A percentile compares a stretch with the other conserved stretches of the same genome.
Evolutionary conservation across 2,888 invertebrate genomes (phyloP).

Genomic region (Aphidoletes aphidimyza): DNA sequence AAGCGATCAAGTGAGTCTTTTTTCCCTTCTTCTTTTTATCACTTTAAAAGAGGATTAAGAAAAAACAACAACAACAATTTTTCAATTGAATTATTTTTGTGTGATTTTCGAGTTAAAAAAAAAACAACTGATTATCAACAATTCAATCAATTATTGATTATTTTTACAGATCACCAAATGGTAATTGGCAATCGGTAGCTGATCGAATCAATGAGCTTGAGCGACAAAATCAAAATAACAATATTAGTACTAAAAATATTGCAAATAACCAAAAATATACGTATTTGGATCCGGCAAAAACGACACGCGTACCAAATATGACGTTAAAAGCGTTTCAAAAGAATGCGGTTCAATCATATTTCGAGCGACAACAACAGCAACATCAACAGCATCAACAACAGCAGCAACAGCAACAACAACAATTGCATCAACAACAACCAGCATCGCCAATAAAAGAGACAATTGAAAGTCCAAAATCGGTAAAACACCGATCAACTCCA

Average conservation of each 20-base stretch:
- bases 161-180: conserved; percentile 32
- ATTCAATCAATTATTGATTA: too few relatives aligned
- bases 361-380: conserved; percentile 75
- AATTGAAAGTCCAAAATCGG: background rate
- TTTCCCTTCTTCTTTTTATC: too few relatives aligned
- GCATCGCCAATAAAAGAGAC: background rate
- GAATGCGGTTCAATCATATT: conserved; percentile 82
- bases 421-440: background rate
- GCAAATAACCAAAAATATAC: conserved; percentile 69
- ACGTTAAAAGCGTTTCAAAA: conserved; percentile 85
- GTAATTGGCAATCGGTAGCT: conserved; percentile 71
- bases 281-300: conserved; percentile 79
- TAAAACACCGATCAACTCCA: background rate
- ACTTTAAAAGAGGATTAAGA: too few relatives aligned
- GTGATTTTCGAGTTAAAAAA: too few relatives aligned
- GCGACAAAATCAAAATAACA: conserved; percentile 63
- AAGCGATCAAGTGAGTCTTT: conserved; percentile 19
- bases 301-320: conserved; percentile 76
- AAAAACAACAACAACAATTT: too few relatives aligned
- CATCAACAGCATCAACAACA: conserved; percentile 69
- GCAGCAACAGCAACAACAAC: conserved; percentile 60
- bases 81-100: too few relatives aligned
- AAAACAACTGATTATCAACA: too few relatives aligned
- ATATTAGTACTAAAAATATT: conserved; percentile 50
- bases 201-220: conserved; percentile 75